Percentiles rank a stretch among this genome's conserved stretches.
Evolutionary conservation across 1,140 invertebrate species (phyloP).

Genomic region (Trichogramma pretiosum): DNA sequence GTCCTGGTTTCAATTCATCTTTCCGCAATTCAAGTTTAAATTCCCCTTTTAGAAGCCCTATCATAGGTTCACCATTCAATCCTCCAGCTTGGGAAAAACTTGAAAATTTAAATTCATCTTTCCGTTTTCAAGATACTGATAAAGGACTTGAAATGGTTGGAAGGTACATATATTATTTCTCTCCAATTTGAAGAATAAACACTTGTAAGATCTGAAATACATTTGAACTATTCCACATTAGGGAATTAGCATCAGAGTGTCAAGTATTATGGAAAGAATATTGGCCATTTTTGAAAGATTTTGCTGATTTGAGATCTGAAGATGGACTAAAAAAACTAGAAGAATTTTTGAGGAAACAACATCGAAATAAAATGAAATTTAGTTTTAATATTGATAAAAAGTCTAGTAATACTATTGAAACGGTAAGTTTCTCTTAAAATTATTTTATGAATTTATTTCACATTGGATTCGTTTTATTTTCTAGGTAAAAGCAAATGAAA

Average conservation of each 20-base stretch:
- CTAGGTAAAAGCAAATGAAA: slow-evolving; percentile 1
- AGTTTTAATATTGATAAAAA: slow-evolving; percentile 2
- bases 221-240: slow-evolving; percentile 43
- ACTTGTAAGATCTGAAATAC: slow-evolving; percentile 14
- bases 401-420: slow-evolving; percentile 6
- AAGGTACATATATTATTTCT: slow-evolving; percentile 41
- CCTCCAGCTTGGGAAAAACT: too few species aligned
- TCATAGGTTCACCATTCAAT: too few species aligned
- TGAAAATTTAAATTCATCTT: slow-evolving; percentile 38
- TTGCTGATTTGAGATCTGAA: slow-evolving; percentile 61
- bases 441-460: not conserved
- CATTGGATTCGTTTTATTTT: not conserved
- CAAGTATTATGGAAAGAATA: slow-evolving; percentile 81
- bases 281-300: slow-evolving; percentile 78
- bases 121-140: slow-evolving; percentile 64
- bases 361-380: slow-evolving; percentile 12
- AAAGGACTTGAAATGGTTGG: slow-evolving; percentile 80
- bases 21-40: slow-evolving; percentile 39
- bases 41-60: too few species aligned
- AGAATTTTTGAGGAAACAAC: slow-evolving; percentile 55
- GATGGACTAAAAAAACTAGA: slow-evolving; percentile 69
- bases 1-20: slow-evolving; percentile 27
- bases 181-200: not conserved
- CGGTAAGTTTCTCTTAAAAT: not conserved
- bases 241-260: slow-evolving; percentile 65